Base-by-base conservation (phyloP, 2,797 vertebrate genomes). In the Labeo calbasu region DNA sequence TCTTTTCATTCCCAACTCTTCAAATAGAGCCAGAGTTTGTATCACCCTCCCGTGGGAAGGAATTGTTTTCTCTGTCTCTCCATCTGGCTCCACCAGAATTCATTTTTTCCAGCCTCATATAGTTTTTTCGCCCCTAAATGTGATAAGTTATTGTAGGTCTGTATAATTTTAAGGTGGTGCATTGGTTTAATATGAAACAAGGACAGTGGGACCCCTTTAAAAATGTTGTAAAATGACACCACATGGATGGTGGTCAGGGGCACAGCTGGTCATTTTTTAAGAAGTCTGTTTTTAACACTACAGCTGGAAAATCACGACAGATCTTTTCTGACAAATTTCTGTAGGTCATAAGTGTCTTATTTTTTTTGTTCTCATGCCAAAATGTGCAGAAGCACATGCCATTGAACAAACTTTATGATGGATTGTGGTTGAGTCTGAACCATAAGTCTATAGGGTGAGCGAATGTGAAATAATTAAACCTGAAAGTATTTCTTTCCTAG, bases 121-220 rank as follows among this genome's bases (percentile, higher is more conserved):
- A 84, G 43, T 83, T 87, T 55, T 90, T 89, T 46, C 9, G 79
- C 84, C 51, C 82, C 28, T 66, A 57, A 57, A 77, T 6, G 69
- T 88, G 84, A 76, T 89, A 88, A 85, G 89, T 88, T 89, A 91
- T 65, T 87, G 85, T 83, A 63, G 79, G 85, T 79, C 85, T 87
- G 50, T 92, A 89, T 92, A 93, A 92, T 92, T 80, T 87, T 85
- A 92, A 92, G 89, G 90, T 84, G 87, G 87, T 86, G 81, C 87
- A 91, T 93, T 93, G 86, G 84, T 91, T 92, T 92, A 90, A 89
- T 87, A 93, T 92, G 88, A 92, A 93, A 93, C 92, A 92, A 92
- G 92, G 88, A 84, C 90, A 89, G 83, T 87, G 91, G 70, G 86
- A 93, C 90, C 82, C 83, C 89, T 86, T 87, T 81, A 57, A 59